Conservation (phyloP, 2,888 invertebrate species). For the Exephanes ischioxanthus region DNA sequence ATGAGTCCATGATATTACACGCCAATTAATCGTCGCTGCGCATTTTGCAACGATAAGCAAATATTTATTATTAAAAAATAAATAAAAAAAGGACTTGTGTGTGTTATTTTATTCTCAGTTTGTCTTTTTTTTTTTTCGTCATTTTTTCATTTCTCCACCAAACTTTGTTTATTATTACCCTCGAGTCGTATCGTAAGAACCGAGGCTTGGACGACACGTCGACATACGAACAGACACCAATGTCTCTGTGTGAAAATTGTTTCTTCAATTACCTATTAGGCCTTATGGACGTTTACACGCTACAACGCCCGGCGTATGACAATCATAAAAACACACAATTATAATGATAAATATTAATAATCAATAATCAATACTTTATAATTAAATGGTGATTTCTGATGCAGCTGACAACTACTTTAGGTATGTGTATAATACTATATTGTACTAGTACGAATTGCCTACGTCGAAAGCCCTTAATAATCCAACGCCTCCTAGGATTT, state of each 20-base stretch:
- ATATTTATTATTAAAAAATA: neutral
- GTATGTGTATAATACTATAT: constrained; percentile 71
- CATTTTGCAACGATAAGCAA: constrained; percentile 35
- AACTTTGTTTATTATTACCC: constrained; percentile 22
- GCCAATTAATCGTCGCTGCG: constrained; percentile 29
- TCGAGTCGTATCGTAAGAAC: constrained; percentile 18
- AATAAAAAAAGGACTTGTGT: constrained; percentile 15
- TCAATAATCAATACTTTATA: constrained; percentile 34
- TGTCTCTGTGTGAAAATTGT: constrained; percentile 37
- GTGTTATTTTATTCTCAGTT: neutral
- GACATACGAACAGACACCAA: constrained; percentile 44
- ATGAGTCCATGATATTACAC: constrained; percentile 35
- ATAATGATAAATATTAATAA: constrained; percentile 20
- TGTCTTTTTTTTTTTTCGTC: constrained; percentile 1
- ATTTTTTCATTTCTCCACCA: constrained; percentile 4
- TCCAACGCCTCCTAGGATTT: constrained; percentile 53
- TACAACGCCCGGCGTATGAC: constrained; percentile 61
- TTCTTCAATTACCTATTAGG: constrained; percentile 78
- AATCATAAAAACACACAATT: constrained; percentile 32
- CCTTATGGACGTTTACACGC: constrained; percentile 78
- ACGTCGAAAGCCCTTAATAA: constrained; percentile 77
- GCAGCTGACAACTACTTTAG: constrained; percentile 59
- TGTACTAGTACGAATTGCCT: constrained; percentile 74
- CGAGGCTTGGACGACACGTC: constrained; percentile 28
- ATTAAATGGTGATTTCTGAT: constrained; percentile 62